Evolutionary conservation across 1,140 invertebrate genomes (phyloP).

Genomic region (Dolichoris vasculosae): DNA sequence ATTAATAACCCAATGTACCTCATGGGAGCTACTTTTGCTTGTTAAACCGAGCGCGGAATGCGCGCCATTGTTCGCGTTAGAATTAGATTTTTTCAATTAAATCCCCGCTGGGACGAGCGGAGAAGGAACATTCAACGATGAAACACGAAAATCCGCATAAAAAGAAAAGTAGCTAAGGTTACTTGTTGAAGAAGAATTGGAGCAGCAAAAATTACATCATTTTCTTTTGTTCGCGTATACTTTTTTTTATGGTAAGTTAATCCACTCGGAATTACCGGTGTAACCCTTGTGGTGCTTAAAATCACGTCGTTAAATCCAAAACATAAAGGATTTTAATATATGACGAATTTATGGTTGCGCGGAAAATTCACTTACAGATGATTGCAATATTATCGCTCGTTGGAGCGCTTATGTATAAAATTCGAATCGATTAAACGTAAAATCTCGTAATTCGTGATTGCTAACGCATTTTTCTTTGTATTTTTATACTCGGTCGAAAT

Average conservation of each 20-base stretch:
- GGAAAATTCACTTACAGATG: too few relatives aligned
- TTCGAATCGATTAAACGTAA: too few relatives aligned
- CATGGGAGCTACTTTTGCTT: conserved; percentile 44
- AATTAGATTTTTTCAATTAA: conserved; percentile 55
- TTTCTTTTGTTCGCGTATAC: neutral
- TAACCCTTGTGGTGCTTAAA: neutral
- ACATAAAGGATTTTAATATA: neutral
- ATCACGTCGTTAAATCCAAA: neutral
- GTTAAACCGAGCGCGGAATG: conserved; percentile 41
- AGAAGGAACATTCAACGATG: too few relatives aligned
- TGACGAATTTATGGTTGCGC: neutral
- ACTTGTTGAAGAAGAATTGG: neutral
- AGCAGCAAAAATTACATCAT: conserved; percentile 4
- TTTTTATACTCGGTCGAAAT: too few relatives aligned
- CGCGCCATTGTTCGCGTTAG: conserved; percentile 43
- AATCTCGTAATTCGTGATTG: too few relatives aligned
- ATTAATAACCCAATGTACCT: conserved; percentile 43
- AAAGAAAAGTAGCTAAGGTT: neutral
- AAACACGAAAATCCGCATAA: too few relatives aligned
- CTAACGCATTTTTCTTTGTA: too few relatives aligned
- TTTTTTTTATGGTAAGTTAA: neutral
- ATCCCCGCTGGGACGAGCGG: neutral
- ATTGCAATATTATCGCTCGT: too few relatives aligned
- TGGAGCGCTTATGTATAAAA: too few relatives aligned
- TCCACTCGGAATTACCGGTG: neutral